Conservation (phyloP, 2,113 vertebrate genomes). For the Podarcis muralis region DNA sequence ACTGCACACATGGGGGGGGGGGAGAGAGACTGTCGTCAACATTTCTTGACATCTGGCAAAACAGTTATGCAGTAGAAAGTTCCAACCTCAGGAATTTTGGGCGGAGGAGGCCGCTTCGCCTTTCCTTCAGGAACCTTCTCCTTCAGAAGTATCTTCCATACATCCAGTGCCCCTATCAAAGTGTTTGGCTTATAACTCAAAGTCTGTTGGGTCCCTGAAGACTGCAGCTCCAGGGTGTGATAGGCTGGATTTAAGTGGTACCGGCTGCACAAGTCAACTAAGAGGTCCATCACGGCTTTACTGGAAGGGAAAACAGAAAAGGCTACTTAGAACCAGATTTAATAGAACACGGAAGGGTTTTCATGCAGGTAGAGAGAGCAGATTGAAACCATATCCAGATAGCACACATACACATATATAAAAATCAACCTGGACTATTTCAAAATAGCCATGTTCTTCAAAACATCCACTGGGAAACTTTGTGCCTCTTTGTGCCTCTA, state of each 20-base stretch:
- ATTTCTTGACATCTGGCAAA: slow-evolving; percentile 23
- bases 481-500: not conserved
- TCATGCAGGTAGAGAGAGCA: not conserved
- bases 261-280: slow-evolving; percentile 93
- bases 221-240: slow-evolving; percentile 87
- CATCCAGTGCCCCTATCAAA: slow-evolving; percentile 86
- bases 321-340: not conserved
- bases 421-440: not conserved
- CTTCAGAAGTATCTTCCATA: slow-evolving; percentile 86
- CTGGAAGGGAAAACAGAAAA: slow-evolving; percentile 71
- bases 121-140: slow-evolving; percentile 88
- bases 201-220: slow-evolving; percentile 76
- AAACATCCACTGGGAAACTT: not conserved
- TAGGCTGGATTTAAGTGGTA: slow-evolving; percentile 90
- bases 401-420: not conserved
- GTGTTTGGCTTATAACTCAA: slow-evolving; percentile 92
- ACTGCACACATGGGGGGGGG: not conserved
- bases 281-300: slow-evolving; percentile 94
- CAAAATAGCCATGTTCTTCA: not conserved
- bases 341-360: not conserved
- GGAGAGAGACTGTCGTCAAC: not conserved
- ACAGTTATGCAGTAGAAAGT: not conserved
- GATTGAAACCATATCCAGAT: not conserved
- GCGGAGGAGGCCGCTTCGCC: slow-evolving; percentile 77
- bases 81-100: slow-evolving; percentile 91